These are phyloP conservation scores for Microcebus griseorufus DNA, from an alignment of 2,113 vertebrate species.

Conservation along the genomic window DNA sequence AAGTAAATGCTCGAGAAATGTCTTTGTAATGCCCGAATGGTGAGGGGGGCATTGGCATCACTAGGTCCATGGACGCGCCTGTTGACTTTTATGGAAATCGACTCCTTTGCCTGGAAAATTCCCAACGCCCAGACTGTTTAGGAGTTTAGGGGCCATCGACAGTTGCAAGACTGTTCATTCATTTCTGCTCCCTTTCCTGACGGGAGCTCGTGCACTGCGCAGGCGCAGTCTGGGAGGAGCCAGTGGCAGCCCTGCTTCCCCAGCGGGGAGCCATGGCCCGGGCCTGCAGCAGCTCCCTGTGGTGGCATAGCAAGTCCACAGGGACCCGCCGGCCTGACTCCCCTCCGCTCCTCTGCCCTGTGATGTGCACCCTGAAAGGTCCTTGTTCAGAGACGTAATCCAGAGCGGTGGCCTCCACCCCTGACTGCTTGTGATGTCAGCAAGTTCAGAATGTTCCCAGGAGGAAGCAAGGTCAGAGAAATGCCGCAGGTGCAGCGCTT, in stretches of 20 bases:
- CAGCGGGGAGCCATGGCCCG: neutral
- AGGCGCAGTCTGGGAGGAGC: rapidly evolving
- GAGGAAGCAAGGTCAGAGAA: neutral
- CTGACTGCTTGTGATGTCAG: slow-evolving; percentile 1
- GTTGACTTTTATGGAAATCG: neutral
- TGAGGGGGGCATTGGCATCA: neutral
- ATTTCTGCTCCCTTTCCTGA: neutral
- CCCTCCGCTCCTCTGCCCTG: neutral
- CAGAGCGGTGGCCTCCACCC: neutral
- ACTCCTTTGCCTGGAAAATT: neutral
- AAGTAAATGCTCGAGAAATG: neutral
- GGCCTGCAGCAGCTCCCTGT: neutral
- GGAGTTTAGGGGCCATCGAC: neutral
- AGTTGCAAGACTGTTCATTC: neutral
- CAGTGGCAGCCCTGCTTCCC: neutral
- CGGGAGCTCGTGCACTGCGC: rapidly evolving
- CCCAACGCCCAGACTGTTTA: neutral
- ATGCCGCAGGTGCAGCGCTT: neutral
- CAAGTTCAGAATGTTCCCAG: slow-evolving; percentile 25
- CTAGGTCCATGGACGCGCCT: neutral
- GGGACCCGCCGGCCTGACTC: neutral
- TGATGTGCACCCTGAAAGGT: neutral
- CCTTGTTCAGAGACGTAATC: neutral
- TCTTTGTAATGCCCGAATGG: neutral
- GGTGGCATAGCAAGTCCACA: too few species aligned